phyloP scores from a whole-genome alignment of 2,113 vertebrate genomes.

The Abramis brama region DNA sequence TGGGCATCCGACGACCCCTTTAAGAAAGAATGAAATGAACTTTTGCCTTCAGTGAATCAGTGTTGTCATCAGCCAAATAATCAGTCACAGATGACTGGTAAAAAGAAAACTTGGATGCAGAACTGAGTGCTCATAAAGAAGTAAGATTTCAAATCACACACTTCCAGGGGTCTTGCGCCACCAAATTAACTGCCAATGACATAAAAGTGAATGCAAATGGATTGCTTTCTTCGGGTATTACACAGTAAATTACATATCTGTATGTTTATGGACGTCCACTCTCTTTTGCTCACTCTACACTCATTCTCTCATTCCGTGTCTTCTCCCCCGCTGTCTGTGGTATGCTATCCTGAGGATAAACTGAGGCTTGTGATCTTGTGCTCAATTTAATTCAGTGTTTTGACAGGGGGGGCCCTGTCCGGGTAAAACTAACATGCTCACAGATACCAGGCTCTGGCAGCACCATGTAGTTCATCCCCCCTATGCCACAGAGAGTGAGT shows the following conservation, averaged over 20 bases:
- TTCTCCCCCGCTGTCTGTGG: slow-evolving; percentile 9
- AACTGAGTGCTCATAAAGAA: background rate
- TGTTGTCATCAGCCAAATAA: background rate
- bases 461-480: background rate
- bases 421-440: slow-evolving; percentile 24
- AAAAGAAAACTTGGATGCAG: background rate
- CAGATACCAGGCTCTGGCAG: slow-evolving; percentile 9
- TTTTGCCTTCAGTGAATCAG: background rate
- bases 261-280: background rate
- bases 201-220: background rate
- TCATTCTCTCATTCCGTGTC: background rate
- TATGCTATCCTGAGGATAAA: slow-evolving; percentile 42
- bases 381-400: slow-evolving; percentile 26
- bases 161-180: background rate
- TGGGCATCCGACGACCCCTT: too few species aligned
- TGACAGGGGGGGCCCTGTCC: slow-evolving; percentile 8
- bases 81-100: background rate
- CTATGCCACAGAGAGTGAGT: slow-evolving; percentile 13
- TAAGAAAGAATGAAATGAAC: background rate
- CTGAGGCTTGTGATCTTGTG: slow-evolving; percentile 12
- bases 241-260: background rate
- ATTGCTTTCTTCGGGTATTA: background rate
- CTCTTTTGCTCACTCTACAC: background rate
- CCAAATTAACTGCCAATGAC: background rate
- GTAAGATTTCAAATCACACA: background rate